Base-by-base conservation (phyloP, 1,140 invertebrate genomes). In the Camponotus pennsylvanicus region DNA sequence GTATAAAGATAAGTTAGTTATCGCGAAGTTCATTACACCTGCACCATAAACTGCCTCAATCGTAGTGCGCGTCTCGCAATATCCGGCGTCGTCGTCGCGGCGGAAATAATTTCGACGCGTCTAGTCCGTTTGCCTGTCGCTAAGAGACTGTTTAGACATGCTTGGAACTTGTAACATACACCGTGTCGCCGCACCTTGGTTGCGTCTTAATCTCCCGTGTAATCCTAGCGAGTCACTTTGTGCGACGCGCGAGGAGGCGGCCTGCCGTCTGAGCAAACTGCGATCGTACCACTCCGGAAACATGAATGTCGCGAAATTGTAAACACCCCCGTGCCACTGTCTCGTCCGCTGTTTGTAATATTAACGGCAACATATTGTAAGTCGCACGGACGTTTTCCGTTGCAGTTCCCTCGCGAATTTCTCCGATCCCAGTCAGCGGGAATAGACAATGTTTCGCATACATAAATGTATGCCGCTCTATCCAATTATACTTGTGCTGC, bases 211-310 rank as follows among this genome's bases (percentile, higher is more conserved):
- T 85, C 82, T 85, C 37, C 27, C 45, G 45, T 79, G 42, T 79
- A 76, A 85, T 85, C 82, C 82, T 78, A 64, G 42, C 73, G 59
- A 76, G 73, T 85, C 82, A 85, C 82, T 85, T 85, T 85, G 82
- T 78, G 64, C 71, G 5, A 59, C 9, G n/a, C 40, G 61, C 45
- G 45, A 13, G 45, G 13, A 42, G 8, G 21, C 77, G 59, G 27
- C 67, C 66, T 82, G 55, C 61, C 82, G 73, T 78, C 82, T 76
- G 82, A 85, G 71, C 57, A 85, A 85, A 85, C 82, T 84, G 21
- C 82, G 57, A 85, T 78, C 73, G 15, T 42, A 78, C 73, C 13
- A 78, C 82, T 83, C 3, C 45, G 13, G 45, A 15, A 13, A 49
- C 67, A 32, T 45, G 55, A 82, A 82, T 7, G 52, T 61, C 40